phyloP scores from a whole-genome alignment of 1,140 invertebrate species.

The Colletes gigas region DNA sequence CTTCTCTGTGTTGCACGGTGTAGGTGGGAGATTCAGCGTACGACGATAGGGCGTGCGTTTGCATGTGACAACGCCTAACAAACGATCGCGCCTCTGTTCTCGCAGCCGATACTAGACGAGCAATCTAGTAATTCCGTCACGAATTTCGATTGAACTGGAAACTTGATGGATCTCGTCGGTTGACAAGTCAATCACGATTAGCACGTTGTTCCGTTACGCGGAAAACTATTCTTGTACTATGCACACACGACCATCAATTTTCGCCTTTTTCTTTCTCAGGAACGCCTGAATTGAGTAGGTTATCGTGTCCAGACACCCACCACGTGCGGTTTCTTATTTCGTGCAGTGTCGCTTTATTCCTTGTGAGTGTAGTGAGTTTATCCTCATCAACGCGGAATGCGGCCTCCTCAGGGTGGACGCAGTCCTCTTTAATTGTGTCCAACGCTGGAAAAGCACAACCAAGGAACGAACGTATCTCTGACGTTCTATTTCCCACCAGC shows the following conservation, averaged over 20 bases:
- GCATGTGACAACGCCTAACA: conserved; percentile 67
- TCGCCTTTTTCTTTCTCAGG: conserved; percentile 42
- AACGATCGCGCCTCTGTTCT: conserved; percentile 53
- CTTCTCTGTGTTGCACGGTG: conserved; percentile 43
- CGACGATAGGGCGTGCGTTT: conserved; percentile 59
- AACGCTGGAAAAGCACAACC: conserved; percentile 48
- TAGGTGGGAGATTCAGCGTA: conserved; percentile 58
- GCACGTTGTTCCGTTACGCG: conserved; percentile 19
- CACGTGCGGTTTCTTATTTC: conserved; percentile 23
- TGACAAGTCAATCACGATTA: conserved; percentile 8
- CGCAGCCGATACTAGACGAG: conserved; percentile 15
- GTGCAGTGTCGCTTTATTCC: conserved; percentile 42
- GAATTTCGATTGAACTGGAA: conserved; percentile 20
- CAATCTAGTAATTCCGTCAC: background rate
- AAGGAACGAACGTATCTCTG: conserved; percentile 60
- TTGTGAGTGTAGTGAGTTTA: conserved; percentile 52
- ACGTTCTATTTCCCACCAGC: conserved; percentile 32
- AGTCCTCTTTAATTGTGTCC: conserved; percentile 51
- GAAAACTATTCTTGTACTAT: conserved; percentile 42
- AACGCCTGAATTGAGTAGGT: conserved; percentile 49
- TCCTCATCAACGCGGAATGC: conserved; percentile 58
- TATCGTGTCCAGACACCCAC: conserved; percentile 40
- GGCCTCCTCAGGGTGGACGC: conserved; percentile 54
- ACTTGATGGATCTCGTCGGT: conserved; percentile 42
- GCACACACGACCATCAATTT: conserved; percentile 30